phyloP scores from a whole-genome alignment of 2,113 vertebrate species.

The Nothoprocta perdicaria region DNA sequence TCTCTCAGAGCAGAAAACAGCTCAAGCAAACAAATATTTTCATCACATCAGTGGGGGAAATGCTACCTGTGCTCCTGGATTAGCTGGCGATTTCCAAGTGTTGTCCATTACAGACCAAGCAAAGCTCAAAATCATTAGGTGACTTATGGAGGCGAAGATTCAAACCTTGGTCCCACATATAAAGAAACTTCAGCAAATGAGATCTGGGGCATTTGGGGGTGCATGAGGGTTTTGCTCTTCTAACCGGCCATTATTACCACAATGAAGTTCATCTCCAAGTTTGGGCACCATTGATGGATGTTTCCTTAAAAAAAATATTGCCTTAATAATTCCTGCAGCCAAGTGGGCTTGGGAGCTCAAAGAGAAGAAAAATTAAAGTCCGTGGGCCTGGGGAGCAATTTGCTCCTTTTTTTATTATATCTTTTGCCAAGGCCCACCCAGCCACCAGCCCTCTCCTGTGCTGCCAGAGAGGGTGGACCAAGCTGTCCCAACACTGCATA shows the following conservation, averaged over 20 bases:
- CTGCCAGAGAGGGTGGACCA: not conserved
- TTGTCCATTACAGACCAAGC: not conserved
- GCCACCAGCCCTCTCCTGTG: not conserved
- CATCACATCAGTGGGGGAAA: not conserved
- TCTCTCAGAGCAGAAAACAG: not conserved
- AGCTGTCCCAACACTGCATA: fast-evolving
- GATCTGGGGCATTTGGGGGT: not conserved
- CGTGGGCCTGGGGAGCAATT: fast-evolving
- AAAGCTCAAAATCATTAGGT: not conserved
- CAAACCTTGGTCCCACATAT: not conserved
- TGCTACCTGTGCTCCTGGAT: not conserved
- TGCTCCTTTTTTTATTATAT: not conserved
- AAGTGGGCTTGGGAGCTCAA: not conserved
- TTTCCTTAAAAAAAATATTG: not conserved
- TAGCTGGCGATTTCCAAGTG: not conserved
- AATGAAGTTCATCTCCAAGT: no score
- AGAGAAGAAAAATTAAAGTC: not conserved
- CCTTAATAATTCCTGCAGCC: not conserved
- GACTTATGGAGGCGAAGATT: not conserved
- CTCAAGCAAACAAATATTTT: not conserved
- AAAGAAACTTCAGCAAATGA: not conserved
- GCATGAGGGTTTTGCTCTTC: not conserved
- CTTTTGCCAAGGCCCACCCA: not conserved
- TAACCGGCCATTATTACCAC: not conserved
- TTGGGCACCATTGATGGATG: not conserved